Conservation (phyloP, 2,113 vertebrate genomes). For the Rhynchomys soricoides region DNA sequence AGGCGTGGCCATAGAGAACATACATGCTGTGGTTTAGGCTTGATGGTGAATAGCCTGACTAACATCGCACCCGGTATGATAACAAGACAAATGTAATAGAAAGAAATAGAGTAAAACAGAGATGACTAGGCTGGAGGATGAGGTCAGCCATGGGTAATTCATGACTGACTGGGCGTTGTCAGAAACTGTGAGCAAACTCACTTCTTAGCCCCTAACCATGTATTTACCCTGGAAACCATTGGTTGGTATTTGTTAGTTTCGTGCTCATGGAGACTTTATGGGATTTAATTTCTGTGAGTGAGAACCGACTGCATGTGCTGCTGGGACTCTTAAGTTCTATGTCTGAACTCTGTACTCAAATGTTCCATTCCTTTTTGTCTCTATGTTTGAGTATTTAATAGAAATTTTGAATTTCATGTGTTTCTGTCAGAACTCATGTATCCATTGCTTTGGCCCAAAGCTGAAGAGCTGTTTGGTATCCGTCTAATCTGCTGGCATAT, state of each 20-base stretch:
- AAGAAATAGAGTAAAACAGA: not conserved
- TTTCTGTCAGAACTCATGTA: not conserved
- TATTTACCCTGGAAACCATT: not conserved
- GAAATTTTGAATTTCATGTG: conserved; percentile 40
- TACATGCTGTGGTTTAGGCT: not conserved
- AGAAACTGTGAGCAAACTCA: not conserved
- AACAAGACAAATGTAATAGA: not conserved
- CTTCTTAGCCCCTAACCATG: not conserved
- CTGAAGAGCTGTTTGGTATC: not conserved
- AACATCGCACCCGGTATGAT: not conserved
- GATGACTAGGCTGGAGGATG: not conserved
- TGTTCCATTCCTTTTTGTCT: not conserved
- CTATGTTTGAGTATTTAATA: not conserved
- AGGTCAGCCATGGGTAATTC: not conserved
- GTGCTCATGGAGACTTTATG: not conserved
- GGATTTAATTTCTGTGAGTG: not conserved
- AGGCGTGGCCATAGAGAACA: not conserved
- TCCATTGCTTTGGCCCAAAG: not conserved
- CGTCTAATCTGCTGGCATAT: not conserved
- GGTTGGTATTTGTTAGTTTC: conserved; percentile 22
- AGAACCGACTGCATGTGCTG: not conserved
- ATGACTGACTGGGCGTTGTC: not conserved
- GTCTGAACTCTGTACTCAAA: not conserved
- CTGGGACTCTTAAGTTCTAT: not conserved
- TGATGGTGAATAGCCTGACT: conserved; percentile 52